These are phyloP conservation scores for Sturnira hondurensis DNA, from an alignment of 2,113 vertebrate species.

Conservation along the genomic window DNA sequence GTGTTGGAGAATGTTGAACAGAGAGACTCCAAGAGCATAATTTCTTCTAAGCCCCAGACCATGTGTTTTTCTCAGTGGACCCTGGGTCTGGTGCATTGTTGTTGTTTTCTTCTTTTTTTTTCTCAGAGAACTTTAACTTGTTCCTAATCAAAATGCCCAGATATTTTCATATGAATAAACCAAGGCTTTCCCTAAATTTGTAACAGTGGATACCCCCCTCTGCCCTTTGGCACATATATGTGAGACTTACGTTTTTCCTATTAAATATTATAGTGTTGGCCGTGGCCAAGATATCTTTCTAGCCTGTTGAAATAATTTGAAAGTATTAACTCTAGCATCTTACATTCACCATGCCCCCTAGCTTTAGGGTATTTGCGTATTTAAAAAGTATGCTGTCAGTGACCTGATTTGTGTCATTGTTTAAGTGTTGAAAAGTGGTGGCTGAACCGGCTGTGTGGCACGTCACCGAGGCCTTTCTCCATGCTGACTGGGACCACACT, in stretches of 20 bases:
- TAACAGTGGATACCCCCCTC: background rate
- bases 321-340: background rate
- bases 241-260: background rate
- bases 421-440: background rate
- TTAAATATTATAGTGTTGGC: background rate
- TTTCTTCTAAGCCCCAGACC: background rate
- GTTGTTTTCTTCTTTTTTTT: background rate
- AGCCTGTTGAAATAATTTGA: background rate
- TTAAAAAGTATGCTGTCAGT: background rate
- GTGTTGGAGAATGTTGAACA: background rate
- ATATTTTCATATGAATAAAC: background rate
- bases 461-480: background rate
- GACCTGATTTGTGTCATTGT: background rate
- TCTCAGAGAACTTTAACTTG: background rate
- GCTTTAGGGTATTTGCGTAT: background rate
- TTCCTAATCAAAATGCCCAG: background rate
- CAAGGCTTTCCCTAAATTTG: background rate
- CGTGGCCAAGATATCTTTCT: background rate
- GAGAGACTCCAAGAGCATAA: background rate
- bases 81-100: background rate
- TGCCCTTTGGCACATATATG: background rate
- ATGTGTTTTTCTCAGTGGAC: background rate
- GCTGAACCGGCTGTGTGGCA: background rate
- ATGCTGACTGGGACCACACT: background rate
- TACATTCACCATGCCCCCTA: background rate